A percentile compares a stretch with the other conserved stretches of the same genome.
These are phyloP conservation scores for Colostygia pectinataria DNA, from an alignment of 2,888 invertebrate genomes.

Conservation along the genomic window DNA sequence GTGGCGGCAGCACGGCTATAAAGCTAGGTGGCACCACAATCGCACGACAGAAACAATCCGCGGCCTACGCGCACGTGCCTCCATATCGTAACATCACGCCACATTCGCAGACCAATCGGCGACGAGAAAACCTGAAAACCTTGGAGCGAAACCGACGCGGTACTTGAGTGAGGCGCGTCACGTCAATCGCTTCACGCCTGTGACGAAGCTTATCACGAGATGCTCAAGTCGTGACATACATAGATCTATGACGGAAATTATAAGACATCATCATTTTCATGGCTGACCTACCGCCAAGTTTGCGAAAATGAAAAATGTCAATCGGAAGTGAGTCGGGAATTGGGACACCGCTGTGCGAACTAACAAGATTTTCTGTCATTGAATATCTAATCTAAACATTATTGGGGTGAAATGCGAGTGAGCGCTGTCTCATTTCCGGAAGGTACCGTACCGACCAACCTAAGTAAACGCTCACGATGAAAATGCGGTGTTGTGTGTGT, in stretches of 20 bases:
- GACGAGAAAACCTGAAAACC: slow-evolving; percentile 44
- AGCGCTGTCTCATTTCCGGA: slow-evolving; percentile 30
- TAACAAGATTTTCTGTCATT: slow-evolving; percentile 26
- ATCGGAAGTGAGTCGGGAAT: too few relatives aligned
- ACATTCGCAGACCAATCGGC: slow-evolving; percentile 65
- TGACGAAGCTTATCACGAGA: slow-evolving; percentile 23
- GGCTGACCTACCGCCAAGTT: slow-evolving; percentile 27
- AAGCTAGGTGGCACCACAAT: slow-evolving; percentile 69
- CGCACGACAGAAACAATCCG: slow-evolving; percentile 36
- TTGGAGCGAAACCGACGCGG: slow-evolving; percentile 52
- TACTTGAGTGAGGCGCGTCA: slow-evolving; percentile 12
- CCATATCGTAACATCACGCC: slow-evolving; percentile 66
- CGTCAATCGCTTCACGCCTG: slow-evolving; percentile 15
- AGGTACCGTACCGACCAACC: too few relatives aligned
- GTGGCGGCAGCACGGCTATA: too few relatives aligned
- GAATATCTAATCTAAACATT: neutral
- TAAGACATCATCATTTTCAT: neutral
- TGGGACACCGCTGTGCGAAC: slow-evolving; percentile 25
- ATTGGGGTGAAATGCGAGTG: slow-evolving; percentile 12
- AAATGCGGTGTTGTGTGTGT: slow-evolving; percentile 1
- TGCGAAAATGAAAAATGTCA: slow-evolving; percentile 12
- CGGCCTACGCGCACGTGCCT: slow-evolving; percentile 42
- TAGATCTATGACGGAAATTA: slow-evolving; percentile 45
- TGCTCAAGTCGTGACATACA: slow-evolving; percentile 39
- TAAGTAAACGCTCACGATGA: neutral